Percentiles rank a stretch among this genome's conserved stretches.
Conservation (phyloP, 2,888 invertebrate species). For the Pherbina coryleti region DNA sequence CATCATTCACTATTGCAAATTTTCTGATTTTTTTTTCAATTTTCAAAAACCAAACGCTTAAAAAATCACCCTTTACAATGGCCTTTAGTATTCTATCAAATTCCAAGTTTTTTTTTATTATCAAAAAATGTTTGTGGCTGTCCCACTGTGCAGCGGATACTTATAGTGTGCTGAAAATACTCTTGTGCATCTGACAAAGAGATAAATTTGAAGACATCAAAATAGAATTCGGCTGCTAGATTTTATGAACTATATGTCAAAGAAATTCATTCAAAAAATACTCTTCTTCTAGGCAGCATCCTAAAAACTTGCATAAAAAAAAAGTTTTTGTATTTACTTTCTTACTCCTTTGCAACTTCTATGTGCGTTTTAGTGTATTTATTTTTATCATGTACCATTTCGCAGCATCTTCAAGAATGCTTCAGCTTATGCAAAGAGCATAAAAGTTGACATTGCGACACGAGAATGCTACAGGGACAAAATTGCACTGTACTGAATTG, state of each 20-base stretch:
- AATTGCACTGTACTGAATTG: not conserved
- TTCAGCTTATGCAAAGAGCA: not conserved
- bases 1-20: too few relatives aligned
- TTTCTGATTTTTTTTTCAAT: too few relatives aligned
- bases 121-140: too few relatives aligned
- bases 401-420: not conserved
- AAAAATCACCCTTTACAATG: too few relatives aligned
- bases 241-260: too few relatives aligned
- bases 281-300: too few relatives aligned
- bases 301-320: not conserved
- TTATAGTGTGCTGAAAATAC: not conserved
- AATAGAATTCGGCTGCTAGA: too few relatives aligned
- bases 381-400: not conserved
- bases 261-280: too few relatives aligned
- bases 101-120: too few relatives aligned
- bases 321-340: not conserved
- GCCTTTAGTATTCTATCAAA: too few relatives aligned
- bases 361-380: not conserved
- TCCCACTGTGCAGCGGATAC: not conserved
- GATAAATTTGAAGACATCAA: too few relatives aligned
- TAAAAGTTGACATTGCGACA: constrained; percentile 2
- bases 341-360: not conserved
- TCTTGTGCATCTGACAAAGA: not conserved
- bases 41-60: too few relatives aligned
- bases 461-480: not conserved